Evolutionary conservation across 2,888 invertebrate genomes (phyloP).

Genomic region (Theretra japonica): DNA sequence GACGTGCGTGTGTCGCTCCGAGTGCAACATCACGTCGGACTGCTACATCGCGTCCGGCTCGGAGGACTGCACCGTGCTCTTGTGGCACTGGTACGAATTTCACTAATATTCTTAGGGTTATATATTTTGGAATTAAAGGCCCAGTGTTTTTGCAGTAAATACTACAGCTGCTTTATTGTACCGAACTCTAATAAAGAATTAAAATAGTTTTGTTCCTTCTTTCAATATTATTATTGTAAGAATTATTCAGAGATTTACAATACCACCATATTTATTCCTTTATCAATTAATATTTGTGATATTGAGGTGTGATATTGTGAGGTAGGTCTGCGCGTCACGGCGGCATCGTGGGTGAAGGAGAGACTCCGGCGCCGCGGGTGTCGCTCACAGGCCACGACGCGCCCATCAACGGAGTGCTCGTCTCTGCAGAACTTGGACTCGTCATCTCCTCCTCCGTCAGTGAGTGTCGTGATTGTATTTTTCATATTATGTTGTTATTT

Average conservation of each 20-base stretch:
- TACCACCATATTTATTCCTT: too few species aligned
- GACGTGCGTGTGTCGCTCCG: conserved; percentile 98
- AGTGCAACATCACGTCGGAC: conserved; percentile 99
- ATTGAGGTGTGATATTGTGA: not conserved
- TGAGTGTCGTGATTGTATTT: conserved; percentile 43
- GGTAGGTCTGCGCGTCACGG: conserved; percentile 93
- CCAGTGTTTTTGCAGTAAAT: too few species aligned
- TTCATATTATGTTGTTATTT: not conserved
- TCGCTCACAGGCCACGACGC: conserved; percentile 99
- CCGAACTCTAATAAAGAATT: too few species aligned
- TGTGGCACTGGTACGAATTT: conserved; percentile 98
- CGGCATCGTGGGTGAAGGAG: conserved; percentile 98
- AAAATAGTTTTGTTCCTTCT: too few species aligned
- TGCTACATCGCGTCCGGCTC: conserved; percentile 99
- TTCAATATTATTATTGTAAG: too few species aligned
- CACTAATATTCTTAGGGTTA: not conserved
- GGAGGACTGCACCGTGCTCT: conserved; percentile 98
- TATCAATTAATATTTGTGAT: too few species aligned
- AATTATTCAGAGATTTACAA: too few species aligned
- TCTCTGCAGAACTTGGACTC: conserved; percentile 98
- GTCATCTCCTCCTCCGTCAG: conserved; percentile 95
- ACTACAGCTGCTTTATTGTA: too few species aligned
- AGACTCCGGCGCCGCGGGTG: conserved; percentile 97
- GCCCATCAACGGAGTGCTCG: conserved; percentile 96
- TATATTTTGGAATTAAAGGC: not conserved